These are phyloP conservation scores for Amazona guildingii DNA, from an alignment of 2,113 vertebrate genomes.

Conservation along the genomic window DNA sequence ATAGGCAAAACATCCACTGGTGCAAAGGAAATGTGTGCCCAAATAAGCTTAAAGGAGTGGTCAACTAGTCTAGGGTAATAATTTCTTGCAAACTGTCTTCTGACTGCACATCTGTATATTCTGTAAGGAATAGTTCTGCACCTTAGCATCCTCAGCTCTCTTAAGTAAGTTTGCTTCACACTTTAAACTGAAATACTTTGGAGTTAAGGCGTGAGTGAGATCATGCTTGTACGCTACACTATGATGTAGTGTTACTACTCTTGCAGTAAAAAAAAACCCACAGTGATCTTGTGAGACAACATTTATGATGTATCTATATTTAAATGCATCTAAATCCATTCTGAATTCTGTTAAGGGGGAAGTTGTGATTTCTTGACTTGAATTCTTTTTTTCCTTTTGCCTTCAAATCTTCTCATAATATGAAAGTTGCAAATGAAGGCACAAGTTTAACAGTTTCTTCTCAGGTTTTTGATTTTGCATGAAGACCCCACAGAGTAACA, in stretches of 20 bases:
- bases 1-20: neutral
- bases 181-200: neutral
- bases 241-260: neutral
- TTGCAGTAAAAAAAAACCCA: neutral
- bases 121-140: neutral
- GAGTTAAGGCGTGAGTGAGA: neutral
- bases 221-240: neutral
- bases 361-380: neutral
- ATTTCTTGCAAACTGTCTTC: neutral
- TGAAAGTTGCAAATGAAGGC: neutral
- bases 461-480: neutral
- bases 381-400: neutral
- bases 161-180: neutral
- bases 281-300: neutral
- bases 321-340: neutral
- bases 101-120: neutral
- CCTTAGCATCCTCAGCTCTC: neutral
- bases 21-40: neutral
- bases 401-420: neutral
- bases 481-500: neutral
- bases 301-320: neutral
- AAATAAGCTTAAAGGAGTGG: neutral
- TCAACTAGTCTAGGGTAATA: neutral
- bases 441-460: neutral
- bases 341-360: neutral